These are phyloP conservation scores for Channallabes apus DNA, from an alignment of 2,797 vertebrate genomes.

Conservation along the genomic window DNA sequence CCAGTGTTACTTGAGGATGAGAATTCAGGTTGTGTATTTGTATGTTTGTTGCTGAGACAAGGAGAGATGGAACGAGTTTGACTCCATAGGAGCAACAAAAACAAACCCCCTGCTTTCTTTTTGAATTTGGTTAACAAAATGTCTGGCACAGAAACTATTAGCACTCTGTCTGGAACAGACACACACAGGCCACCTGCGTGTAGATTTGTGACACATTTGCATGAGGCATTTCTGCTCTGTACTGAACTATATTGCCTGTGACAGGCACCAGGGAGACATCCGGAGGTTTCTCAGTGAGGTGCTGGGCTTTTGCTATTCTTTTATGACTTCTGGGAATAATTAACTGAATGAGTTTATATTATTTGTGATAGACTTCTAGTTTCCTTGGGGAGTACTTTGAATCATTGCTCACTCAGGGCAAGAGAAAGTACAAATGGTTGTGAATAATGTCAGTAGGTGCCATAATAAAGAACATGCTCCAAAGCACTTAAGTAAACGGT, in stretches of 20 bases:
- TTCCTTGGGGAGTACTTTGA: neutral
- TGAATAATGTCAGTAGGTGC: neutral
- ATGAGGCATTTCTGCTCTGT: neutral
- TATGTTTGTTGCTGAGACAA: neutral
- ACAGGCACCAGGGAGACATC: neutral
- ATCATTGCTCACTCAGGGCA: neutral
- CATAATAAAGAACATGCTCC: conserved; percentile 7
- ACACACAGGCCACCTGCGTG: conserved; percentile 10
- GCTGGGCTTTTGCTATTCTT: conserved; percentile 17
- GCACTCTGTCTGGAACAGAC: conserved; percentile 3
- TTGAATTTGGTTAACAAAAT: conserved; percentile 43
- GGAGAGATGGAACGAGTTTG: neutral
- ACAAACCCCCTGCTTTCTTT: neutral
- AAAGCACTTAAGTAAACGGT: neutral
- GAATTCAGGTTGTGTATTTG: neutral
- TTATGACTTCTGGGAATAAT: neutral
- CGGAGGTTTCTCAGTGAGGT: neutral
- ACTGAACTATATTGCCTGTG: neutral
- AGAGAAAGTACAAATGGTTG: neutral
- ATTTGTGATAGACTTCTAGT: neutral
- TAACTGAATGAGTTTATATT: neutral
- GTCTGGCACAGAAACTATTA: conserved; percentile 22
- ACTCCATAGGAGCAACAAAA: conserved; percentile 13
- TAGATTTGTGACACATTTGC: conserved; percentile 38
- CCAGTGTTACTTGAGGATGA: neutral